A percentile compares a stretch with the other conserved stretches of the same genome.
Evolutionary conservation across 2,113 vertebrate genomes (phyloP).

Genomic region (Pandion haliaetus): DNA sequence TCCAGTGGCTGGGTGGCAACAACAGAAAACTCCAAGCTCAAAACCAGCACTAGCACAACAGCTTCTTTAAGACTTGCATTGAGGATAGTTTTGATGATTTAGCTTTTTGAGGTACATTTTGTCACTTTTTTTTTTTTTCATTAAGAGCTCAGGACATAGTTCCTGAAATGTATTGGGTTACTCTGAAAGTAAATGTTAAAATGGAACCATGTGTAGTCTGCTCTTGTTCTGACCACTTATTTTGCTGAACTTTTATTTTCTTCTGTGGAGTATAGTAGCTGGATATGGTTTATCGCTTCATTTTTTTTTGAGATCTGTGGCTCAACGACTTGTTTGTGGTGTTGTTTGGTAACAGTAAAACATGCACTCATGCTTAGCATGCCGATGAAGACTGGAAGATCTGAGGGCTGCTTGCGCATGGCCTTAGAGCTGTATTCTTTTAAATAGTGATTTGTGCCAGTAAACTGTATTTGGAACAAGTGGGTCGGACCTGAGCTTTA

Average conservation of each 20-base stretch:
- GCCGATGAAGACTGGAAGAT: neutral
- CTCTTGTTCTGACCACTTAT: neutral
- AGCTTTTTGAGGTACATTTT: neutral
- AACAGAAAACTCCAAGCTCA: neutral
- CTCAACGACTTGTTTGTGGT: neutral
- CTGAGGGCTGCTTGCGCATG: neutral
- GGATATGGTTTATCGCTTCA: neutral
- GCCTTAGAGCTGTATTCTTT: neutral
- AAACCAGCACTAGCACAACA: neutral
- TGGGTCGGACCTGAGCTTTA: neutral
- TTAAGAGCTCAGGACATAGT: neutral
- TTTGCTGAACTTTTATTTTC: neutral
- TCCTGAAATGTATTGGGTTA: neutral
- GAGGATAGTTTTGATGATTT: neutral
- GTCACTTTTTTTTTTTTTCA: neutral
- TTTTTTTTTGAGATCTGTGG: neutral
- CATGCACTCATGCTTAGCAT: rapidly evolving
- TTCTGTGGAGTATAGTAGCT: neutral
- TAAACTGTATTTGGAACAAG: neutral
- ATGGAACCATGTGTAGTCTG: neutral
- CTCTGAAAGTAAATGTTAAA: neutral
- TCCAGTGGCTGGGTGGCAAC: neutral
- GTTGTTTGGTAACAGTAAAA: neutral
- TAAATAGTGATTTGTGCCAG: neutral
- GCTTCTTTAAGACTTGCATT: neutral